Percentiles rank a stretch among this genome's conserved stretches.
phyloP scores from a whole-genome alignment of 2,888 invertebrate genomes.

The Andrena marginata region DNA sequence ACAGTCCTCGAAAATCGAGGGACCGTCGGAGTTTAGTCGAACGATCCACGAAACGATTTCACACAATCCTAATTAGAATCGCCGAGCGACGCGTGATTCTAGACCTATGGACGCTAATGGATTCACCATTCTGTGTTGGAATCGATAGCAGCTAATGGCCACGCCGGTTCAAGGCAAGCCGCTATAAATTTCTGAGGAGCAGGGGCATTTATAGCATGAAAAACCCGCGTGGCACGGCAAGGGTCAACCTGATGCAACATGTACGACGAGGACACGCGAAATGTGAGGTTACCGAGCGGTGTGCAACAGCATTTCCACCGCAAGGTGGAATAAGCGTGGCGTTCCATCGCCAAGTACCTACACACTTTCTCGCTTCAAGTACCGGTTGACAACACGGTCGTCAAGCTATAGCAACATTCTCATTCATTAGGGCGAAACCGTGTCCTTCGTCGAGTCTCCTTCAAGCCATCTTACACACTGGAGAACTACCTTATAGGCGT shows the following conservation, averaged over 20 bases:
- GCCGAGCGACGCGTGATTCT: not conserved
- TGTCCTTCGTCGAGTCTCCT: slow-evolving; percentile 45
- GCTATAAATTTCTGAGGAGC: slow-evolving; percentile 14
- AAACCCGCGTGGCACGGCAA: slow-evolving; percentile 14
- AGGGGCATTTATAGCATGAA: slow-evolving; percentile 19
- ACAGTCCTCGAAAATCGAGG: too few relatives aligned
- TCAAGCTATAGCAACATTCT: slow-evolving; percentile 28
- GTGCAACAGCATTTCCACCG: slow-evolving; percentile 10
- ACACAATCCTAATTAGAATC: not conserved
- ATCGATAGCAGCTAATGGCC: slow-evolving; percentile 5
- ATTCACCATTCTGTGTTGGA: not conserved
- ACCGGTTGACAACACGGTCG: slow-evolving; percentile 27
- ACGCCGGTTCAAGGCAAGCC: not conserved
- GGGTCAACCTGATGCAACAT: slow-evolving; percentile 16
- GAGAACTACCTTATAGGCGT: slow-evolving; percentile 23
- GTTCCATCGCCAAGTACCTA: slow-evolving; percentile 12
- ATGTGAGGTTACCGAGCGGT: slow-evolving; percentile 6
- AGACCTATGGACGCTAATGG: not conserved
- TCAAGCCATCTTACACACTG: slow-evolving; percentile 34
- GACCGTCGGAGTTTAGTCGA: not conserved
- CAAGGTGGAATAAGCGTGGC: not conserved
- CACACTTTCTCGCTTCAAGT: slow-evolving; percentile 23
- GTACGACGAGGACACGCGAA: slow-evolving; percentile 11
- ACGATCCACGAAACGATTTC: not conserved
- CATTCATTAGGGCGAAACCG: slow-evolving; percentile 47